Conservation (phyloP, 2,797 vertebrate species). For the Argentina silus region DNA sequence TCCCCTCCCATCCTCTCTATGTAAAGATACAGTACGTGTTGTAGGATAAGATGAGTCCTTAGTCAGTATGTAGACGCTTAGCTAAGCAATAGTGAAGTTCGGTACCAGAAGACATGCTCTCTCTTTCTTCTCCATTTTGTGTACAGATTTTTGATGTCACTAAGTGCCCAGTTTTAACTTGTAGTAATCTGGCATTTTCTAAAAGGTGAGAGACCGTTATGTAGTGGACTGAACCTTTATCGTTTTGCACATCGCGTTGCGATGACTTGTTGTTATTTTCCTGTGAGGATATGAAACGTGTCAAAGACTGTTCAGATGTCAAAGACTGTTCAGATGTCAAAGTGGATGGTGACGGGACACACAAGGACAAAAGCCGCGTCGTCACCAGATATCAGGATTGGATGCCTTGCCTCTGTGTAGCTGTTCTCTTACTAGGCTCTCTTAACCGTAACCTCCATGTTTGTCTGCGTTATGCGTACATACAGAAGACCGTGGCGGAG, state of each 20-base stretch:
- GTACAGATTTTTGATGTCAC: slow-evolving; percentile 67
- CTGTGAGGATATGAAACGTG: slow-evolving; percentile 36
- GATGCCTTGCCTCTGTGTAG: slow-evolving; percentile 41
- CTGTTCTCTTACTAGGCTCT: slow-evolving; percentile 35
- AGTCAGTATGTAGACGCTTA: slow-evolving; percentile 68
- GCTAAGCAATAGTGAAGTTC: slow-evolving; percentile 69
- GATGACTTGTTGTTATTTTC: slow-evolving; percentile 37
- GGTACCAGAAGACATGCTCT: slow-evolving; percentile 65
- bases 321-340: slow-evolving; percentile 46
- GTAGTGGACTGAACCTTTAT: slow-evolving; percentile 55
- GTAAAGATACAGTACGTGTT: slow-evolving; percentile 59
- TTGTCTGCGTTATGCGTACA: slow-evolving; percentile 7
- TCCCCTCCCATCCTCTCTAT: slow-evolving; percentile 54
- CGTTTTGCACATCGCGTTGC: slow-evolving; percentile 74
- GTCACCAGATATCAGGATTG: slow-evolving; percentile 52
- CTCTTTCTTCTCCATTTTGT: slow-evolving; percentile 58
- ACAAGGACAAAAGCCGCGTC: slow-evolving; percentile 33
- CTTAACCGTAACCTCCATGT: slow-evolving; percentile 3
- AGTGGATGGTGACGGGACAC: slow-evolving; percentile 33
- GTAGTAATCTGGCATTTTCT: slow-evolving; percentile 37
- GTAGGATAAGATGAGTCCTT: slow-evolving; percentile 65
- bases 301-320: slow-evolving; percentile 43
- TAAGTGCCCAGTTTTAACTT: slow-evolving; percentile 74
- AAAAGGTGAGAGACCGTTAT: slow-evolving; percentile 47
- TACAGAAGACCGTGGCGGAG: slow-evolving; percentile 41